Conservation (phyloP, 2,113 vertebrate genomes). For the Tursiops truncatus region DNA sequence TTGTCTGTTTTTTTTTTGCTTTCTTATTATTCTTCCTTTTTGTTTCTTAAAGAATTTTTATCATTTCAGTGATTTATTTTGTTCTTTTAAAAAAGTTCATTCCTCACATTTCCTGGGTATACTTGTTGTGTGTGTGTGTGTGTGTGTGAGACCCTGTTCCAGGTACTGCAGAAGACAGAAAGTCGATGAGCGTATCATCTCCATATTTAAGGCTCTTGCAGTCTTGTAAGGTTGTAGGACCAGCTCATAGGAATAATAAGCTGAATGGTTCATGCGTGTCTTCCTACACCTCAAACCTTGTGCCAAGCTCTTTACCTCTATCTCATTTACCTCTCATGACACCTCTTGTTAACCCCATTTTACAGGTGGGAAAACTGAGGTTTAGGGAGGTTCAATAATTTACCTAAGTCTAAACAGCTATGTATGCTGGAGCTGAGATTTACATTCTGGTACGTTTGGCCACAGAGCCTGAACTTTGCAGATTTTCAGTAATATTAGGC, state of each 20-base stretch:
- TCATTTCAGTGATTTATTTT: neutral
- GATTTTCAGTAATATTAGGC: neutral
- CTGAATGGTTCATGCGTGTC: neutral
- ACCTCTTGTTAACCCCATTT: neutral
- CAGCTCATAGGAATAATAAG: neutral
- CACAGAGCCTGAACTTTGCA: neutral
- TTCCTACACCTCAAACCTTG: neutral
- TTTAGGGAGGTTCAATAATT: neutral
- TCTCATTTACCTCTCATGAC: neutral
- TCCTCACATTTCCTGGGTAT: neutral
- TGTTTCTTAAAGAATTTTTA: neutral
- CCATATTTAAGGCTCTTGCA: neutral
- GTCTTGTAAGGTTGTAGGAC: neutral
- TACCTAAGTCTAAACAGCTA: neutral
- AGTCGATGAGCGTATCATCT: neutral
- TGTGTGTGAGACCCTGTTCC: neutral
- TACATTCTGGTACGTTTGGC: neutral
- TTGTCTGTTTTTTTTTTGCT: neutral
- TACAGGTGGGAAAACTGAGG: neutral
- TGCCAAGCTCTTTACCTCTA: neutral
- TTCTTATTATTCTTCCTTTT: neutral
- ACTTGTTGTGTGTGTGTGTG: neutral
- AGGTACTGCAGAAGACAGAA: neutral
- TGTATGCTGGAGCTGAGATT: neutral
- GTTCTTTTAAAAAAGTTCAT: neutral